These are phyloP conservation scores for Caenorhabditis tropicalis DNA, from an alignment of 1,140 invertebrate species.

Conservation along the genomic window DNA sequence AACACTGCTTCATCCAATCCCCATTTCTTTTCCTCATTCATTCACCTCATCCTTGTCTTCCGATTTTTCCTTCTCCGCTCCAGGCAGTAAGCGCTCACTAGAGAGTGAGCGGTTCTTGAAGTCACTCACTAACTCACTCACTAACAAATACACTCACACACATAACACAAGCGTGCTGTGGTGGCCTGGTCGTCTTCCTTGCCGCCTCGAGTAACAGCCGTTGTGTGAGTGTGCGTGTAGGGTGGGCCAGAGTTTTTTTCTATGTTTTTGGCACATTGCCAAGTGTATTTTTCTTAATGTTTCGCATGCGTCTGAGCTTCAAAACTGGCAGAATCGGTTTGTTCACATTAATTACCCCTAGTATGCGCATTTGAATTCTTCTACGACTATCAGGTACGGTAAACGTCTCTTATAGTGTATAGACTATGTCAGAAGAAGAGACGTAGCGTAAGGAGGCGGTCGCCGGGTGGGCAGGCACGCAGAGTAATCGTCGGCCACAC, in stretches of 20 bases:
- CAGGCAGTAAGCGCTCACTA: slow-evolving; percentile 7
- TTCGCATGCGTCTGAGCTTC: neutral
- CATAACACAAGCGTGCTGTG: slow-evolving; percentile 21
- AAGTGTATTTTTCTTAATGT: too few species aligned
- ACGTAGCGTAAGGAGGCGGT: slow-evolving; percentile 11
- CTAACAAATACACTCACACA: slow-evolving; percentile 26
- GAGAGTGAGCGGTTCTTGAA: slow-evolving; percentile 4
- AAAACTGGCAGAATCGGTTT: neutral
- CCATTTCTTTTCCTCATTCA: neutral
- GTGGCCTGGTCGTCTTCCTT: slow-evolving; percentile 40
- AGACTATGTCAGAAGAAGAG: neutral
- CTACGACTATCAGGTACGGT: slow-evolving; percentile 22
- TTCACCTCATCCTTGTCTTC: slow-evolving; percentile 27
- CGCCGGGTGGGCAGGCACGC: slow-evolving; percentile 38
- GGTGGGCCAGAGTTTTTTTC: slow-evolving; percentile 29
- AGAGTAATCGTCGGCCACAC: slow-evolving; percentile 40
- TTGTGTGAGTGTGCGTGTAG: slow-evolving; percentile 37
- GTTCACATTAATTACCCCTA: slow-evolving; percentile 10
- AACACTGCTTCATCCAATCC: too few species aligned
- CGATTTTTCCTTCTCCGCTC: neutral
- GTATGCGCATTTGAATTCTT: slow-evolving; percentile 8
- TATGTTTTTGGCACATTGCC: slow-evolving; percentile 26
- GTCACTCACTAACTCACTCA: slow-evolving; percentile 33
- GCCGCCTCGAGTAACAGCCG: slow-evolving; percentile 26
- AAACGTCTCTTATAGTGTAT: neutral